phyloP scores from a whole-genome alignment of 2,888 invertebrate genomes.

The Nebria brevicollis region DNA sequence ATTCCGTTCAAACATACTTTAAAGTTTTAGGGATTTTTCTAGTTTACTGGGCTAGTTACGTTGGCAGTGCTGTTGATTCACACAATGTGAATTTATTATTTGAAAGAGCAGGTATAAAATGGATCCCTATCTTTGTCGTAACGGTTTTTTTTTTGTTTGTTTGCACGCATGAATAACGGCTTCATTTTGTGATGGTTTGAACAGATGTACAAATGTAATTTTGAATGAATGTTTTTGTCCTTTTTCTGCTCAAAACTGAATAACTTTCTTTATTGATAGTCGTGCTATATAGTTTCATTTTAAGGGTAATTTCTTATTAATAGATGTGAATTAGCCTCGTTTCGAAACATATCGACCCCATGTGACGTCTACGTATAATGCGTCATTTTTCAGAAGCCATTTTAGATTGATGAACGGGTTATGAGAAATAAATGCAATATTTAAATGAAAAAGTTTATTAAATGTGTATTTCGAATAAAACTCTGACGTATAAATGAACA shows the following conservation, averaged over 20 bases:
- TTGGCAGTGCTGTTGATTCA: background rate
- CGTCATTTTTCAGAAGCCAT: too few relatives aligned
- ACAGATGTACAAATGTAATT: too few relatives aligned
- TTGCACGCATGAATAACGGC: background rate
- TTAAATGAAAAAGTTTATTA: background rate
- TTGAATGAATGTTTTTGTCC: too few relatives aligned
- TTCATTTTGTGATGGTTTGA: background rate
- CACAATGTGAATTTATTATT: background rate
- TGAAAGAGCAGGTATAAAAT: background rate
- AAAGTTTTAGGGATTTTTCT: background rate
- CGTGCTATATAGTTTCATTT: too few relatives aligned
- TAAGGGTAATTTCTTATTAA: too few relatives aligned
- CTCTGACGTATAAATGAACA: slow-evolving; percentile 1
- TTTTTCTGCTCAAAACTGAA: too few relatives aligned
- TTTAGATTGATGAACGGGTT: background rate
- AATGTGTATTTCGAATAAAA: slow-evolving; percentile 1
- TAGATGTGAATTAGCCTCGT: too few relatives aligned
- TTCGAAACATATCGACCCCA: too few relatives aligned
- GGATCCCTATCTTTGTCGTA: background rate
- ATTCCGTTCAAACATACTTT: slow-evolving; percentile 8
- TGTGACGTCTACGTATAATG: too few relatives aligned
- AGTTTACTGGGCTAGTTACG: background rate
- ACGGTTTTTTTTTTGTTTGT: background rate
- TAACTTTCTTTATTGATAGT: too few relatives aligned
- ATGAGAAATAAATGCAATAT: background rate